Evolutionary conservation across 2,113 vertebrate genomes (phyloP).

Genomic region (Lophura nycthemera): DNA sequence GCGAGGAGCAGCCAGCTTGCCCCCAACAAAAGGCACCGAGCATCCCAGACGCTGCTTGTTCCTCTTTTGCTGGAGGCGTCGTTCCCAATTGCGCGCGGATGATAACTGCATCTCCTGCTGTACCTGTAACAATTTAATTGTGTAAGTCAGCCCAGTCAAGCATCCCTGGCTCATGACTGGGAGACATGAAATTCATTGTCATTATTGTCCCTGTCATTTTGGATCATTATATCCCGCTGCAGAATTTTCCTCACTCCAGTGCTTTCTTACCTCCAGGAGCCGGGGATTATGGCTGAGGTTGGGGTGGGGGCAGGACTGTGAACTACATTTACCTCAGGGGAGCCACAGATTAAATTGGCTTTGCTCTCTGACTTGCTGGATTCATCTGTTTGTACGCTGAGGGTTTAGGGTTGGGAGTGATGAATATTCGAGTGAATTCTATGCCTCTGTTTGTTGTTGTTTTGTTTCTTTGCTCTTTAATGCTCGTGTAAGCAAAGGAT

Average conservation of each 20-base stretch:
- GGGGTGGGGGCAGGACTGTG: slow-evolving; percentile 83
- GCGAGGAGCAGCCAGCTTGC: too few relatives aligned
- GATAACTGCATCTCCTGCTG: slow-evolving; percentile 85
- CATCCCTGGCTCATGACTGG: slow-evolving; percentile 92
- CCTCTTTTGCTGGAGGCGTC: slow-evolving; percentile 69
- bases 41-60: slow-evolving; percentile 37
- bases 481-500: slow-evolving; percentile 40
- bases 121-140: slow-evolving; percentile 99
- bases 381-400: slow-evolving; percentile 80
- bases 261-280: slow-evolving; percentile 94
- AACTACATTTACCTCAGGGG: slow-evolving; percentile 89
- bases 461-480: slow-evolving; percentile 25
- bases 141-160: slow-evolving; percentile 96
- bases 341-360: slow-evolving; percentile 92
- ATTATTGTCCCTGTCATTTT: slow-evolving; percentile 99
- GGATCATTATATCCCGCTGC: slow-evolving; percentile 94
- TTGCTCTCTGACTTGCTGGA: slow-evolving; percentile 84
- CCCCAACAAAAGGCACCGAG: slow-evolving; percentile 42
- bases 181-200: slow-evolving; percentile 99
- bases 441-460: not conserved
- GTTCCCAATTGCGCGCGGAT: slow-evolving; percentile 80
- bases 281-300: slow-evolving; percentile 87
- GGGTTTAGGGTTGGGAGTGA: slow-evolving; percentile 79
- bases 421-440: slow-evolving; percentile 77
- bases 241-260: slow-evolving; percentile 97